These are phyloP conservation scores for Zaprionus lachaisei DNA, from an alignment of 1,140 invertebrate species.

Conservation along the genomic window DNA sequence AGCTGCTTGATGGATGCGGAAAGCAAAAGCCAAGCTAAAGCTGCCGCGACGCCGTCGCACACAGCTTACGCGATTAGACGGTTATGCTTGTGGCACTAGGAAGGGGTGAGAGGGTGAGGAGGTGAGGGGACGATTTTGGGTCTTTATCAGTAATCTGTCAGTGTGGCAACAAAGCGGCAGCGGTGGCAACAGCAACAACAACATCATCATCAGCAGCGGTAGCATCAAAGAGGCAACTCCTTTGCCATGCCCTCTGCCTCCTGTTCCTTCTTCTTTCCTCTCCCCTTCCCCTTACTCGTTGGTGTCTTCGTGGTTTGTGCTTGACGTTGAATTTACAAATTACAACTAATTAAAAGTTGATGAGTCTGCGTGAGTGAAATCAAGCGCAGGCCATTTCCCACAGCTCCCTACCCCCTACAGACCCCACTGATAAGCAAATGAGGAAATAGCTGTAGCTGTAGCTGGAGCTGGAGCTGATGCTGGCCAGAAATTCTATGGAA, in stretches of 20 bases:
- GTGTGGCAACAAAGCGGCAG: constrained; percentile 52
- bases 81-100: constrained; percentile 13
- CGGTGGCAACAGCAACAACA: constrained; percentile 44
- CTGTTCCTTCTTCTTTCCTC: neutral
- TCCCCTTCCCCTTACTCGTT: constrained; percentile 16
- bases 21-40: constrained; percentile 42
- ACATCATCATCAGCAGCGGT: constrained; percentile 52
- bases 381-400: constrained; percentile 55
- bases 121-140: neutral
- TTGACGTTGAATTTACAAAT: constrained; percentile 82
- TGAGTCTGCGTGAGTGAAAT: constrained; percentile 81
- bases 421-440: constrained; percentile 68
- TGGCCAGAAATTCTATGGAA: constrained; percentile 61
- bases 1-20: constrained; percentile 73
- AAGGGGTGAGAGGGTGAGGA: constrained; percentile 9
- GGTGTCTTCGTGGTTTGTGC: constrained; percentile 54
- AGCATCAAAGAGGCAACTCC: constrained; percentile 59
- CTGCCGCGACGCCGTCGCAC: constrained; percentile 46
- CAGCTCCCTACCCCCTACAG: neutral
- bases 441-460: constrained; percentile 56
- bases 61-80: constrained; percentile 64
- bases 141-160: constrained; percentile 78
- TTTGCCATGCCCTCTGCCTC: neutral
- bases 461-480: neutral
- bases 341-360: constrained; percentile 83